phyloP scores from a whole-genome alignment of 2,888 invertebrate species.

The Desoria tigrina region DNA sequence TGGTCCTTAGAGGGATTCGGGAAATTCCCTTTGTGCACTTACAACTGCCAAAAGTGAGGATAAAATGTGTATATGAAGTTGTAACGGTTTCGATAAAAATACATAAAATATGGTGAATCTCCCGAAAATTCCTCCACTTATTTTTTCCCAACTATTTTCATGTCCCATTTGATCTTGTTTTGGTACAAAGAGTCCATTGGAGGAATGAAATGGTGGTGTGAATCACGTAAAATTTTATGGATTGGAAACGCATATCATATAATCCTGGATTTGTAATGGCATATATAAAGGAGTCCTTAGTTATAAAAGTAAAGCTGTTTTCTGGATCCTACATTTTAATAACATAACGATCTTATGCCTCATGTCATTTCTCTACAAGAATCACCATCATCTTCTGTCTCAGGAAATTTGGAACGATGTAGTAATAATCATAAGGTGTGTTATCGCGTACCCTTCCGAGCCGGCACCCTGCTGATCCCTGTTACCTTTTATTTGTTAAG shows the following conservation, averaged over 20 bases:
- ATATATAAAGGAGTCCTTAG: too few species aligned
- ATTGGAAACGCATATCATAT: too few species aligned
- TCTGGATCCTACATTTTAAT: too few species aligned
- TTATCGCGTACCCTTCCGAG: not conserved
- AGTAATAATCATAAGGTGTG: too few species aligned
- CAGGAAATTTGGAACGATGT: too few species aligned
- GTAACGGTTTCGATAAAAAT: conserved; percentile 25
- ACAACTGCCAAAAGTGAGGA: conserved; percentile 16
- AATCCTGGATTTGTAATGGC: too few species aligned
- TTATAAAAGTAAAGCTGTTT: too few species aligned
- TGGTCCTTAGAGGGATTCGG: conserved; percentile 10
- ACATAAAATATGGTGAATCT: conserved; percentile 23
- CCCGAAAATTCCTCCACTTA: conserved; percentile 4
- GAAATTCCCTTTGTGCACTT: not conserved
- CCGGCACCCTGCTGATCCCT: conserved; percentile 25
- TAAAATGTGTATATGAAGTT: not conserved
- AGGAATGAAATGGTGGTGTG: conserved; percentile 1
- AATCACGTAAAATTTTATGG: conserved; percentile 20
- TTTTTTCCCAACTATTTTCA: conserved; percentile 8
- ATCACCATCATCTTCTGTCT: too few species aligned
- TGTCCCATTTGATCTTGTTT: conserved; percentile 18
- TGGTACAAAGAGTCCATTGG: not conserved
- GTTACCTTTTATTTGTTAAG: conserved; percentile 25
- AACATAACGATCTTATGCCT: too few species aligned
- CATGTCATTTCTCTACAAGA: too few species aligned